These are phyloP conservation scores for Microhierax caerulescens DNA, from an alignment of 2,797 vertebrate genomes.

Conservation along the genomic window DNA sequence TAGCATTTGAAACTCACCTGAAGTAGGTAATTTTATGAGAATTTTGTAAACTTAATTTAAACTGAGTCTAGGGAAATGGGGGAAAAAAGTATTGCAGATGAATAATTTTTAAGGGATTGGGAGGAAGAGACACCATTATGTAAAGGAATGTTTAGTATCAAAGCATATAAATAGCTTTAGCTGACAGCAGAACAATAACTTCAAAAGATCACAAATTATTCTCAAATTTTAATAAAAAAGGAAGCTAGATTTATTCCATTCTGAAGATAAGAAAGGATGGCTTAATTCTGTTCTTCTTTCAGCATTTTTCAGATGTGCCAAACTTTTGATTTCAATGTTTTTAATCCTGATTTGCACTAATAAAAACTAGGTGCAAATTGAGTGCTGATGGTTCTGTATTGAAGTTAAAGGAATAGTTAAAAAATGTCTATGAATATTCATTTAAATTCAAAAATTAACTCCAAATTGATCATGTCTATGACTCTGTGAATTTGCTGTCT, in stretches of 20 bases:
- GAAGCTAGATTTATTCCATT: conserved; percentile 21
- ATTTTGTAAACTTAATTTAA: conserved; percentile 2
- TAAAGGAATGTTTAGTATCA: conserved; percentile 50
- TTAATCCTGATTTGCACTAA: conserved; percentile 29
- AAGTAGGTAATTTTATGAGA: background rate
- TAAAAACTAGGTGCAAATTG: conserved; percentile 52
- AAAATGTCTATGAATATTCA: conserved; percentile 44
- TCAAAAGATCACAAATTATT: conserved; percentile 43
- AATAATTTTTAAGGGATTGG: conserved; percentile 10
- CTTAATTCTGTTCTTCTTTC: background rate
- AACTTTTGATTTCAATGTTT: background rate
- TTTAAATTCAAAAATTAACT: conserved; percentile 44
- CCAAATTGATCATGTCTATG: conserved; percentile 42
- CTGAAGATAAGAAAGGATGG: conserved; percentile 29
- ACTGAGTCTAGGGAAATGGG: background rate
- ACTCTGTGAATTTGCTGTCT: conserved; percentile 18
- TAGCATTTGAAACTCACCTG: background rate
- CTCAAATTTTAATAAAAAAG: conserved; percentile 38
- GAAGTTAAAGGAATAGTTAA: conserved; percentile 32
- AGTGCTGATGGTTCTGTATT: background rate
- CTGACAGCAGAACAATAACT: conserved; percentile 54
- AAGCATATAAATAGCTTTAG: conserved; percentile 52
- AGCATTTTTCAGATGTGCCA: conserved; percentile 1
- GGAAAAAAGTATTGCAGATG: background rate
- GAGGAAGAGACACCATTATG: conserved; percentile 15